Evolutionary conservation across 2,888 invertebrate species (phyloP).

Genomic region (Hylaea fasciaria): DNA sequence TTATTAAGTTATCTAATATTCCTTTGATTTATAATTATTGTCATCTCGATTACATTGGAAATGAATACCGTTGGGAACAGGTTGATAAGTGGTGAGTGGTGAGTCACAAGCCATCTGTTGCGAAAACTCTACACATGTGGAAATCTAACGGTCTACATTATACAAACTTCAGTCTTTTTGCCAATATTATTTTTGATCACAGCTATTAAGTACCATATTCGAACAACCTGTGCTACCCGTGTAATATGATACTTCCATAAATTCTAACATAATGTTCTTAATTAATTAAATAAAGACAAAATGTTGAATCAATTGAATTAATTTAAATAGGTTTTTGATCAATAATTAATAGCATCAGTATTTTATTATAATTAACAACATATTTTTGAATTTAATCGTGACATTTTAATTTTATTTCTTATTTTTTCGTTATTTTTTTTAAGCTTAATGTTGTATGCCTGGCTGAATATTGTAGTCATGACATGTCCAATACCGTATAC

Average conservation of each 20-base stretch:
- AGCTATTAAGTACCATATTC: conserved; percentile 62
- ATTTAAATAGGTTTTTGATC: conserved; percentile 11
- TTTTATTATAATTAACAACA: neutral
- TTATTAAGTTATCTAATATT: conserved; percentile 44
- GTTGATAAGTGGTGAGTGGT: conserved; percentile 55
- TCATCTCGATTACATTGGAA: conserved; percentile 72
- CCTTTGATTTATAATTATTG: conserved; percentile 63
- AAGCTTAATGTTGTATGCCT: too few species aligned
- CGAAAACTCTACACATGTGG: conserved; percentile 77
- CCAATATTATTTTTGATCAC: conserved; percentile 55
- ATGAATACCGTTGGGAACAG: conserved; percentile 66
- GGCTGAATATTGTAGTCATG: too few species aligned
- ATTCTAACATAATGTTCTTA: conserved; percentile 12
- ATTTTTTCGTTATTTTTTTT: too few species aligned
- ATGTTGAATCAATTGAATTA: conserved; percentile 18
- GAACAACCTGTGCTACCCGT: conserved; percentile 57
- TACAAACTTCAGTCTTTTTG: conserved; percentile 59
- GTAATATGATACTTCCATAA: conserved; percentile 64
- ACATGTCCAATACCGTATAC: neutral
- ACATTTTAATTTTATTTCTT: neutral
- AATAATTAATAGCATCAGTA: neutral
- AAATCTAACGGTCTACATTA: conserved; percentile 62
- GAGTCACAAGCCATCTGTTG: conserved; percentile 82
- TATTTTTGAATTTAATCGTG: conserved; percentile 2
- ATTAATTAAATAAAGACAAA: conserved; percentile 23